Base-by-base conservation (phyloP, 1,140 invertebrate genomes). In the Hylaeus volcanicus region DNA sequence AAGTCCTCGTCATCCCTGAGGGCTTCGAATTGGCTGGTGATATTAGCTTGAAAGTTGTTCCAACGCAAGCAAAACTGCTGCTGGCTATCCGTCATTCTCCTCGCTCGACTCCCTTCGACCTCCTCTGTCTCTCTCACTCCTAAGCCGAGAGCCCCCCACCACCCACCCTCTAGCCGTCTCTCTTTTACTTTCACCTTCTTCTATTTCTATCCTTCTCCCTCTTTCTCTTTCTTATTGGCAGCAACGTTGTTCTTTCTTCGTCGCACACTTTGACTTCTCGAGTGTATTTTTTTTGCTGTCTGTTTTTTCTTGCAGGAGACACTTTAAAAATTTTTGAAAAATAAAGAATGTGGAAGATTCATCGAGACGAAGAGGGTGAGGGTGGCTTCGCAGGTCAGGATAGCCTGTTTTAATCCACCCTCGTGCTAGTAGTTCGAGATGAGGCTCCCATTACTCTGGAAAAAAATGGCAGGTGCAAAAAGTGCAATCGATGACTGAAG, bases 1-100 rank as follows among this genome's bases (percentile, higher is more conserved):
- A 96, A 96, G 93, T 96, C 96, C 94, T 96, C 96, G 94, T 96
- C 96, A 94, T 96, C 96, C 90, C 96, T 94, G 88, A 97, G 94
- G 89, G 95, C 95, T 93, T 96, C 96, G 94, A 97, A 96, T 93
- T 96, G 96, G 92, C 96, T 96, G 89, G 96, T 96, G 93, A 98
- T 97, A 93, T 97, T 98, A 84, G 96, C 96, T 94, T 97, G 96
- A 95, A 97, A 97, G 94, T 98, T 97, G 95, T 98, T 98, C 97
- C 97, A 98, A 95, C 97, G 96, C 93, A 98, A 95, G 95, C 97
- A 98, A 94, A 97, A 98, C 94, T 97, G 97, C 95, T 98, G 93
- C 92, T 93, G 93, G 88, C 92, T 93, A 93, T 93, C 92, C 93
- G 92, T 93, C 92, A 93, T 93, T 92, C 90, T 92, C 87, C 90